Conservation (phyloP, 2,888 invertebrate species). For the Trypoxylon attenuatum region DNA sequence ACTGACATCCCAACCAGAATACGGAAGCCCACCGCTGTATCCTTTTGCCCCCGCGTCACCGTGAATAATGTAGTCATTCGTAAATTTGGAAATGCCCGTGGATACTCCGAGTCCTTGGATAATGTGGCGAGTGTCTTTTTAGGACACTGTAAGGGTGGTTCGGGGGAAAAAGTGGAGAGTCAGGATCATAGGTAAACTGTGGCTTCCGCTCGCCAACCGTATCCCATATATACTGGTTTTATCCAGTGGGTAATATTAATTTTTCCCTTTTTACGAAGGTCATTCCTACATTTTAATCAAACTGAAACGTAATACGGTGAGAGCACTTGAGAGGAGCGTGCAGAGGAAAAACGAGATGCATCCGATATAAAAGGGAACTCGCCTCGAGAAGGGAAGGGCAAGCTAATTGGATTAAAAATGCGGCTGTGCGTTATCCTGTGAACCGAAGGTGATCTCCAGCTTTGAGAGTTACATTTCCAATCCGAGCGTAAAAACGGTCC, state of each 20-base stretch:
- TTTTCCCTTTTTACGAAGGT: not conserved
- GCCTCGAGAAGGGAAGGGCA: constrained; percentile 17
- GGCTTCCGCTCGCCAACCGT: no score
- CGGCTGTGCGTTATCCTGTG: constrained; percentile 14
- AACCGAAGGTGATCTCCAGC: not conserved
- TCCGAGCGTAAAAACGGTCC: no score
- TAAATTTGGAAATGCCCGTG: constrained; percentile 36
- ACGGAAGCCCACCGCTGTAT: constrained; percentile 18
- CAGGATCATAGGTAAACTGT: not conserved
- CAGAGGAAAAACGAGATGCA: constrained; percentile 2
- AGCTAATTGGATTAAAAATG: constrained; percentile 45
- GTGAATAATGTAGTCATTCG: constrained; percentile 43
- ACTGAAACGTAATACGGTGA: constrained; percentile 27
- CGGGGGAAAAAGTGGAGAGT: not conserved
- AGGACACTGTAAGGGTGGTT: constrained; percentile 1
- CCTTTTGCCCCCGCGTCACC: not conserved
- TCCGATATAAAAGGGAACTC: constrained; percentile 32
- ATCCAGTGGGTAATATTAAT: not conserved
- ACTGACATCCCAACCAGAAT: not conserved
- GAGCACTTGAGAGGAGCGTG: not conserved
- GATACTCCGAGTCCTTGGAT: constrained; percentile 26
- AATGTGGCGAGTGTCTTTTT: constrained; percentile 21
- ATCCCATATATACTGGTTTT: not conserved
- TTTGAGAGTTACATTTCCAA: no score
- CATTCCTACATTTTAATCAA: constrained; percentile 29